Evolutionary conservation across 2,113 vertebrate genomes (phyloP), one percentile per base, ranked within the genome.

Genomic region (Hiodon alosoides): DNA sequence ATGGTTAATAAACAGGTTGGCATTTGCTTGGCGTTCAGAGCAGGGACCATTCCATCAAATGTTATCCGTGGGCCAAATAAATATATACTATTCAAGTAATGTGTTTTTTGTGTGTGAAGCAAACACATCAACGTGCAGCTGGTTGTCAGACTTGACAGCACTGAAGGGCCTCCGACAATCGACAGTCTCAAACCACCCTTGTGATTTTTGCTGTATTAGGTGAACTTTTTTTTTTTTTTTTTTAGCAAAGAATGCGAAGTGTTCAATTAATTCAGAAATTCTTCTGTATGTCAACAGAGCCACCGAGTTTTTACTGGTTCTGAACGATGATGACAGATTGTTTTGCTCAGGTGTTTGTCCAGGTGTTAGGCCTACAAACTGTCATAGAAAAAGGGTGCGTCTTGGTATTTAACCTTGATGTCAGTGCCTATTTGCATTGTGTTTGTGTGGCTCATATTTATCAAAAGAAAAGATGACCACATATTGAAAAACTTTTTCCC

Each of bases 241-340:
- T 62, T 14, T 8, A 72, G n/a, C 61, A 85, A 87, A 88, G 87
- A 90, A 90, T 89, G 87, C 85, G 61, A 87, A 89, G 87, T 85
- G 85, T 88, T 90, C 90, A 91, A 91, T 90, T 91, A 90, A 92
- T 92, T 90, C 90, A 84, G 88, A 85, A 86, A 86, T 87, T 86
- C 86, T 91, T 90, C 91, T 90, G 89, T 91, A 76, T 80, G 76
- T 87, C 87, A 89, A 85, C 85, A 90, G 87, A 81, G 84, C 87
- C 82, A 87, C 85, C 84, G 85, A 80, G 89, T 89, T 91, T 90
- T 88, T 86, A 87, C 89, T 89, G 84, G 82, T 89, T 92, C 92
- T 90, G 85, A 89, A 87, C 87, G 84, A 81, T 69, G 89, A 90
- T 93, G 93, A 95, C 91, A 94, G 92, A 91, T 87, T 86, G 88